These are phyloP conservation scores for Ramphastos sulfuratus DNA, from an alignment of 2,113 vertebrate genomes.

Conservation along the genomic window DNA sequence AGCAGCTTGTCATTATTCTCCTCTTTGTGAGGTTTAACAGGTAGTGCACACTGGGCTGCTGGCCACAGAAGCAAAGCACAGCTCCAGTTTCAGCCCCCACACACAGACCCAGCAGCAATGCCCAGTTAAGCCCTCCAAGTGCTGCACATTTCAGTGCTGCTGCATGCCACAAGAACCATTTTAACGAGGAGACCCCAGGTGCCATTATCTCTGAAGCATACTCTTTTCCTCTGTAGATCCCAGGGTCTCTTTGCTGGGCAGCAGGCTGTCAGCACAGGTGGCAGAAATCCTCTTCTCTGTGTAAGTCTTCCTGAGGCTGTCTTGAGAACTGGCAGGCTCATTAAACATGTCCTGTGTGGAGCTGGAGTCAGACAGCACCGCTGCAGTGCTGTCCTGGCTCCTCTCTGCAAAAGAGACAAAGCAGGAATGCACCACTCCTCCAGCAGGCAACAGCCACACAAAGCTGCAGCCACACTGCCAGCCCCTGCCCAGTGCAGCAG, in stretches of 20 bases:
- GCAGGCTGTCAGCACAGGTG: constrained; percentile 68
- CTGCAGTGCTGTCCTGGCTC: constrained; percentile 94
- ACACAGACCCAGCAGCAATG: background rate
- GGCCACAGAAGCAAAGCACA: background rate
- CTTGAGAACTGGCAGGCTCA: constrained; percentile 88
- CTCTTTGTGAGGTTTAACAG: background rate
- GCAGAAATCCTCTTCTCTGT: constrained; percentile 79
- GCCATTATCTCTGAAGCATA: constrained; percentile 52
- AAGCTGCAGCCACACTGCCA: background rate
- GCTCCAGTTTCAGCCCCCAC: background rate
- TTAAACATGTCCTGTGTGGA: constrained; percentile 94
- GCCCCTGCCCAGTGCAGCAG: background rate
- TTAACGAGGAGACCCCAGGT: background rate
- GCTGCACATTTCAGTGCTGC: background rate
- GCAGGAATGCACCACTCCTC: constrained; percentile 3
- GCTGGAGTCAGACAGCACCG: constrained; percentile 94
- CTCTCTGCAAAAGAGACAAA: constrained; percentile 82
- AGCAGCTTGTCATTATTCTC: background rate
- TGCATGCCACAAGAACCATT: background rate
- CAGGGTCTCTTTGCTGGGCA: constrained; percentile 77
- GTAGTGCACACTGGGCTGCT: background rate
- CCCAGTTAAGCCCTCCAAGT: background rate
- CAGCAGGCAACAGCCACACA: background rate
- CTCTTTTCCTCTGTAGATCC: constrained; percentile 82
- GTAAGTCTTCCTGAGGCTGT: constrained; percentile 84